A percentile compares a stretch with the other conserved stretches of the same genome.
Conservation (phyloP, 1,140 invertebrate species). For the Drosophila sturtevanti region DNA sequence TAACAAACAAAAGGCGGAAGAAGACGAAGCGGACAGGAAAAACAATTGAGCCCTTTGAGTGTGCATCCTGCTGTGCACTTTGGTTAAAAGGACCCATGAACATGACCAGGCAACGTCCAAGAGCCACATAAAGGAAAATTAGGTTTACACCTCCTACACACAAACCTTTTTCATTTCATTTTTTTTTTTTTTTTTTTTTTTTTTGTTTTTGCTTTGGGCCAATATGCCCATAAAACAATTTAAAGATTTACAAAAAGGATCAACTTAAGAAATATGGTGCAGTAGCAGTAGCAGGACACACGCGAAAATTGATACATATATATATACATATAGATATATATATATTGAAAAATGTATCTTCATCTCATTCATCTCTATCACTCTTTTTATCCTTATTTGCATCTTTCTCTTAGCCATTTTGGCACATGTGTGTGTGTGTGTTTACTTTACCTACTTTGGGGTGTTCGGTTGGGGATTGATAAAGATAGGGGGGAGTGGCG, state of each 20-base stretch:
- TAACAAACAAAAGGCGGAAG: slow-evolving; percentile 63
- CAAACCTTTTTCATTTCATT: slow-evolving; percentile 24
- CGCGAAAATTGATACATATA: slow-evolving; percentile 36
- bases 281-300: slow-evolving; percentile 46
- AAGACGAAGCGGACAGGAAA: slow-evolving; percentile 22
- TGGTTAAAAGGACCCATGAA: slow-evolving; percentile 5
- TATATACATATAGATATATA: not conserved
- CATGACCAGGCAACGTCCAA: slow-evolving; percentile 23
- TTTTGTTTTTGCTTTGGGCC: slow-evolving; percentile 15
- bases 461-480: not conserved
- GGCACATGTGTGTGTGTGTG: slow-evolving; percentile 63
- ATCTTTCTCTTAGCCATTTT: not conserved
- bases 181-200: too few species aligned
- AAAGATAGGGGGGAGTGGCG: not conserved
- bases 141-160: slow-evolving; percentile 76
- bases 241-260: slow-evolving; percentile 78
- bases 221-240: slow-evolving; percentile 80
- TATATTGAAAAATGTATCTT: not conserved
- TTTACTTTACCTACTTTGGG: slow-evolving; percentile 58
- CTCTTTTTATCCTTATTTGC: slow-evolving; percentile 28
- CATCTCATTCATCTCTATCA: slow-evolving; percentile 17
- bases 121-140: slow-evolving; percentile 71
- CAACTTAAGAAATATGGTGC: slow-evolving; percentile 58
- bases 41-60: slow-evolving; percentile 27
- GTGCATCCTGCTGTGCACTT: slow-evolving; percentile 61